Base-by-base conservation (phyloP, 2,888 invertebrate species). In the Cacoxenus indagator region DNA sequence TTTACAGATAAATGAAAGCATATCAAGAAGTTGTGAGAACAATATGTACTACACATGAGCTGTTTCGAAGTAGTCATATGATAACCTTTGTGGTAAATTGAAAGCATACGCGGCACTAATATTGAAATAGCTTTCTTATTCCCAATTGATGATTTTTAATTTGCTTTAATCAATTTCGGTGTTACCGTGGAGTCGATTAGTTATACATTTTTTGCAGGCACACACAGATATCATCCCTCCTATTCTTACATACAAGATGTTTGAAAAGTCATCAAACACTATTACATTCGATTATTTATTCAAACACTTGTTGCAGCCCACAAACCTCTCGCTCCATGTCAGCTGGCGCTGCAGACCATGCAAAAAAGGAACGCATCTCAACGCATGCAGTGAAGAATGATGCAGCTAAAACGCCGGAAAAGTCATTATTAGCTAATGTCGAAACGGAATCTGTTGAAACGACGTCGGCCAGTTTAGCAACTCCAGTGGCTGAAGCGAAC, bases 321-420 rank as follows among this genome's bases (percentile, higher is more conserved):
- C 87, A 87, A 78, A 86, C 88, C 64, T 84, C 86, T 24, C 85
- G 88, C 62, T 86, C 86, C 1, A 73, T 87, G 72, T 86, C 87
- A 1, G 84, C 83, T 3, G 86, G 86, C 3, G 85, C 84, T 8
- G 85, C 84, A n/a, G 85, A 85, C 59, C 78, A 82, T 61, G 75
- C 81, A 1, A 79, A 75, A 37, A 76, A 81, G 29, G 72, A 73
- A 14, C 75, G 77, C 69, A 75, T 81, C 22, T 45, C 68, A 22
- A 8, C 61, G 3, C 19, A 61, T 24, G 22, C 26, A 24, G 24
- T 54, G 9, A 19, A 14, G 24, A 24, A 45, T 45, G 11, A 45
- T 8, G 24, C 24, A 1, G 3, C 46, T 0, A 26, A 26, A 22
- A 37, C 54, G 4, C 1, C 29, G 2, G 17, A 4, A 27, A 65